Base-by-base conservation (phyloP, 2,888 invertebrate genomes). In the Colletes collaris region DNA sequence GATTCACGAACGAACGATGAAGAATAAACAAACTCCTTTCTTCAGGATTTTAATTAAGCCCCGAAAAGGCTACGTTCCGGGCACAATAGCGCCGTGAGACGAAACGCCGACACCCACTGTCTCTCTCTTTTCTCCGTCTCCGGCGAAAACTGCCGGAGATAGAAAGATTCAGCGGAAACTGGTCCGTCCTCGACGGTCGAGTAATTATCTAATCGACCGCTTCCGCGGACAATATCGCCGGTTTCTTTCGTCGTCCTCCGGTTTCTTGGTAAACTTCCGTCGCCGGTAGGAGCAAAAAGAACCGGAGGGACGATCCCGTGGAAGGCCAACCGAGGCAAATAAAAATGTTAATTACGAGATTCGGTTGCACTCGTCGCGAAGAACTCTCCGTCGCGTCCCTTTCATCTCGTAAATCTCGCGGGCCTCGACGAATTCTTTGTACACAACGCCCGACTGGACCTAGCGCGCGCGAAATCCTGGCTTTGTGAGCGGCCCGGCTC, bases 281-380 rank as follows among this genome's bases (percentile, higher is more conserved):
- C 70, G 37, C 60, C 67, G 27, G 44, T 8, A 46, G 44, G 44
- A 35, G 50, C 19, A 74, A 50, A 55, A 62, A 58, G 44, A 49
- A 40, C 11, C 11, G 7, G 27, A 37, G 56, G 8, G 44, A 46
- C 35, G 40, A n/a, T 11, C 35, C 58, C 27, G 40, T 3, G 60
- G 69, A 46, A 35, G 40, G 53, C 40, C 63, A 75, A 63, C 68
- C 19, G 35, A 75, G 69, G 79, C 72, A 73, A 81, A 82, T 82
- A 78, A 79, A 79, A 83, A 81, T 76, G 82, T 83, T 83, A 83
- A 83, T 83, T 81, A 79, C 80, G 59, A 40, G 71, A 81, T 81
- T 77, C 65, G 63, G 62, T 67, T 70, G 19, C 35, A 16, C 10
- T 35, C 27, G 27, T 11, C 68, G 19, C 50, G 60, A 40, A n/a